Conservation (phyloP, 1,140 invertebrate species). For the Drosophila pruinosa region DNA sequence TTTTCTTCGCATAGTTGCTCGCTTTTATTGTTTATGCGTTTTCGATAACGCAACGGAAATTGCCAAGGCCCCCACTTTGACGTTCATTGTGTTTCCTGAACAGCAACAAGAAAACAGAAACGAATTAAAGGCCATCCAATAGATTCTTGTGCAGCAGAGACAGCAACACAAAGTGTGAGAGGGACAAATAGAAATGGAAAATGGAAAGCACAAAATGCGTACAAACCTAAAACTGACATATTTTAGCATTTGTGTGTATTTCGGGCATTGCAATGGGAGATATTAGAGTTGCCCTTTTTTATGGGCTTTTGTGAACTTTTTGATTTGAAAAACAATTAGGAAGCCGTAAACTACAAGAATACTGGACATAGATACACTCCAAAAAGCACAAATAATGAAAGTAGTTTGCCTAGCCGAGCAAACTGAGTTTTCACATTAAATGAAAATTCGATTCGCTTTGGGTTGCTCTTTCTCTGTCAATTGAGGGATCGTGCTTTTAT, state of each 20-base stretch:
- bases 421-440: conserved; percentile 6
- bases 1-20: conserved; percentile 50
- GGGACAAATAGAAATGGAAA: conserved; percentile 8
- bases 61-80: conserved; percentile 51
- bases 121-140: conserved; percentile 52
- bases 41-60: conserved; percentile 78
- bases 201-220: conserved; percentile 64
- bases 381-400: conserved; percentile 25
- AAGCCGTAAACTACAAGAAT: conserved; percentile 29
- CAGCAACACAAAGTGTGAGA: neutral
- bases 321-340: conserved; percentile 48
- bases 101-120: conserved; percentile 41
- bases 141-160: conserved; percentile 6
- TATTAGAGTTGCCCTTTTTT: conserved; percentile 32
- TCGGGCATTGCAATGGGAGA: conserved; percentile 2
- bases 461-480: neutral
- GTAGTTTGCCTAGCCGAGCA: neutral
- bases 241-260: conserved; percentile 55
- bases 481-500: conserved; percentile 5
- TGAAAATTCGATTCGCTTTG: conserved; percentile 11
- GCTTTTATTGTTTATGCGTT: conserved; percentile 77
- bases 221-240: conserved; percentile 56
- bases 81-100: conserved; percentile 57
- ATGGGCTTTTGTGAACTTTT: conserved; percentile 35
- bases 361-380: conserved; percentile 9